Base-by-base conservation (phyloP, 2,888 invertebrate species). In the Drepana falcataria region DNA sequence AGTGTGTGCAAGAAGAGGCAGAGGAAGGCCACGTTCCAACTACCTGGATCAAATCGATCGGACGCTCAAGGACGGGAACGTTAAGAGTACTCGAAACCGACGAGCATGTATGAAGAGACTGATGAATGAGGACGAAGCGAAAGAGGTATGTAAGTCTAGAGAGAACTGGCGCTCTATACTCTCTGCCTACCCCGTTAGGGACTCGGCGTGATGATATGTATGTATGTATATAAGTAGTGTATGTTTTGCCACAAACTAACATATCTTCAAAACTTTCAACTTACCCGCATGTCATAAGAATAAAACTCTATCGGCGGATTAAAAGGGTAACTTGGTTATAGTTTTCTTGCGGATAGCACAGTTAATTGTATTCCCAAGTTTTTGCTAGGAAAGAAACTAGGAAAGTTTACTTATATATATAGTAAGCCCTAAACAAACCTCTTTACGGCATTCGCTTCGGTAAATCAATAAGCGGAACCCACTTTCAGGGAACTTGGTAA, bases 391-490 rank as follows among this genome's bases (percentile, higher is more conserved):
- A 57, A 57, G 52, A 56, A 52, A 33, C 41, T 48, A 41, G 33
- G 37, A 7, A 59, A 63, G 59, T 59, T 62, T 56, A 47, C 48
- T 51, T 53, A 63, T 64, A 62, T 62, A 64, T 60, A 59, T 65
- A 61, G 63, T 61, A 61, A 66, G 68, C 64, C 69, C 64, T 68
- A 67, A 57, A 61, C 66, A 71, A 77, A 77, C 76, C 77, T 77
- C 75, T 76, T 78, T 76, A 74, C 66, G 69, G 64, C 65, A 68
- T 70, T 71, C 68, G 75, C 72, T 70, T 71, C 72, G 67, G 73
- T 77, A 80, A 80, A 81, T 80, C 81, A 80, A 81, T 81, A 81
- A 80, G 70, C 76, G 67, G 68, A 79, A 77, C 78, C 73, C 73
- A 80, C 77, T 82, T 75, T 72, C 65, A 59, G 65, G 64, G 67